Conservation (phyloP, 2,113 vertebrate species). For the Oplegnathus fasciatus region DNA sequence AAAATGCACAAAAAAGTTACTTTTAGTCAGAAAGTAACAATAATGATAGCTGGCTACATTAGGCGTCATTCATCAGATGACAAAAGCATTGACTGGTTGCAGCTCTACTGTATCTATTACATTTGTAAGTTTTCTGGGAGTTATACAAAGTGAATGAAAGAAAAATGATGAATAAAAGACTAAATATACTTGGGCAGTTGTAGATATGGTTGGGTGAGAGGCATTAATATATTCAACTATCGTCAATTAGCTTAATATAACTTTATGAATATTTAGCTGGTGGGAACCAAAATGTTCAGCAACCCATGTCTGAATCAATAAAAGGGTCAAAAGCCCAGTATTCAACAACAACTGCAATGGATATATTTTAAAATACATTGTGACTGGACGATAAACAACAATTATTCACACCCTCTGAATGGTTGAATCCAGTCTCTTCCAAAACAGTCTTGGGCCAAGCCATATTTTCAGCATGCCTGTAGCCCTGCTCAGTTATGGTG, state of each 20-base stretch:
- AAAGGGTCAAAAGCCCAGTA: neutral
- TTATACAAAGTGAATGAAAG: neutral
- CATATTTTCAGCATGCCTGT: slow-evolving; percentile 28
- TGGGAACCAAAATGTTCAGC: slow-evolving; percentile 7
- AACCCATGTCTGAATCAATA: neutral
- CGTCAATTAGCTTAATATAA: neutral
- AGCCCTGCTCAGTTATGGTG: neutral
- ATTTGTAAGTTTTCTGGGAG: neutral
- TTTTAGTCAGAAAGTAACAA: neutral
- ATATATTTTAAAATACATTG: neutral
- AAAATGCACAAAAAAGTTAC: neutral
- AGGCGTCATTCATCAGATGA: neutral
- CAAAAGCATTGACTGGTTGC: neutral
- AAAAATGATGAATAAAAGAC: slow-evolving; percentile 12
- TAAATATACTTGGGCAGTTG: slow-evolving; percentile 9
- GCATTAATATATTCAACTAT: neutral
- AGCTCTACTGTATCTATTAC: neutral
- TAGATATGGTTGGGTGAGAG: slow-evolving; percentile 5
- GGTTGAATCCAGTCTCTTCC: neutral
- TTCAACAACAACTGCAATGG: neutral
- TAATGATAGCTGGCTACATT: neutral
- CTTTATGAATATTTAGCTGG: neutral
- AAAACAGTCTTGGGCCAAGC: neutral
- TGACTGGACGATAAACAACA: slow-evolving; percentile 7
- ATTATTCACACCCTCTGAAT: slow-evolving; percentile 6